phyloP scores from a whole-genome alignment of 2,888 invertebrate species.

The Ptychoptera albimana region DNA sequence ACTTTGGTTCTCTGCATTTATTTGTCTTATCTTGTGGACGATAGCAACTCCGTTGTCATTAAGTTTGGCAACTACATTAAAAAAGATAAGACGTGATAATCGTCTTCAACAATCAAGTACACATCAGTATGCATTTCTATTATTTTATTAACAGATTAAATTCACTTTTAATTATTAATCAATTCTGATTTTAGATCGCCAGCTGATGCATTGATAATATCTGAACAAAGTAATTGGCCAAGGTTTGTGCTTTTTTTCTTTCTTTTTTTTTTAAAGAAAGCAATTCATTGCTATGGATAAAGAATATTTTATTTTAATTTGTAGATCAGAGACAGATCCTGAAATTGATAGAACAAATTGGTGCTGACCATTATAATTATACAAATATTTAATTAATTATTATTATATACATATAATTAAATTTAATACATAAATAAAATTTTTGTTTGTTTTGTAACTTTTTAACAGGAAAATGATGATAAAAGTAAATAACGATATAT shows the following conservation, averaged over 20 bases:
- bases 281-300: background rate
- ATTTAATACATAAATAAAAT: too few relatives aligned
- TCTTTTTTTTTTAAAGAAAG: too few relatives aligned
- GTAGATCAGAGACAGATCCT: background rate
- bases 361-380: background rate
- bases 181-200: constrained; percentile 10
- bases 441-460: too few relatives aligned
- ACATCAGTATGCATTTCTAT: constrained; percentile 14
- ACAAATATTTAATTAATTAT: too few relatives aligned
- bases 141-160: constrained; percentile 1
- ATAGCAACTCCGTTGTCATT: constrained; percentile 44
- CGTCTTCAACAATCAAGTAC: constrained; percentile 10
- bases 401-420: too few relatives aligned
- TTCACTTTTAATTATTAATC: background rate
- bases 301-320: background rate
- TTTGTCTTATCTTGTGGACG: constrained; percentile 41
- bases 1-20: constrained; percentile 49
- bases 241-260: background rate
- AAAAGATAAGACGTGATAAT: constrained; percentile 16
- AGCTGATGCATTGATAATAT: constrained; percentile 12
- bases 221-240: constrained; percentile 13
- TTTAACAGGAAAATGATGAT: too few relatives aligned
- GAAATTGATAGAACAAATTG: constrained; percentile 4
- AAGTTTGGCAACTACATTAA: constrained; percentile 31
- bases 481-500: too few relatives aligned